phyloP scores from a whole-genome alignment of 2,888 invertebrate genomes.

The Ennomos erosarius region DNA sequence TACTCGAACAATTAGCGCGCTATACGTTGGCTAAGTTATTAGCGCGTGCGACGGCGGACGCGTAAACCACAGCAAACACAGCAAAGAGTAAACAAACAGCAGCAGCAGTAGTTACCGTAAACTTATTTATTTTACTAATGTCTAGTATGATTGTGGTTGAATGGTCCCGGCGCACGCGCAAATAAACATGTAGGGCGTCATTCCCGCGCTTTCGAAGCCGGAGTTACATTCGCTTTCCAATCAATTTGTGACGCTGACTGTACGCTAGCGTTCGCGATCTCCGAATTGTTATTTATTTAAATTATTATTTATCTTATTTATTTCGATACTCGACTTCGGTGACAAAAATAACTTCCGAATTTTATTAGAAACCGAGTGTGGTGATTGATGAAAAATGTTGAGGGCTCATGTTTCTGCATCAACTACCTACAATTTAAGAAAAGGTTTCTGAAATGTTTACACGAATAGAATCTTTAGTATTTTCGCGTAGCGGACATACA shows the following conservation, averaged over 20 bases:
- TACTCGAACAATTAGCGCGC: constrained; percentile 4
- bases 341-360: not conserved
- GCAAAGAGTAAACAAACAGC: too few relatives aligned
- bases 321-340: constrained; percentile 13
- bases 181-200: constrained; percentile 4
- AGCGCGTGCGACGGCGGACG: constrained; percentile 4
- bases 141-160: not conserved
- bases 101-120: too few relatives aligned
- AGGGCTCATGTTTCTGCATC: too few relatives aligned
- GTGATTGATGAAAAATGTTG: too few relatives aligned
- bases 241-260: constrained; percentile 15
- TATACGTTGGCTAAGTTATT: not conserved
- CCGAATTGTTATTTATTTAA: constrained; percentile 25
- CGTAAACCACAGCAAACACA: too few relatives aligned
- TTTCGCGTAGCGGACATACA: too few relatives aligned
- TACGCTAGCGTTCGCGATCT: constrained; percentile 25
- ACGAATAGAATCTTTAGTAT: too few relatives aligned
- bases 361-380: too few relatives aligned
- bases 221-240: constrained; percentile 9
- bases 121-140: too few relatives aligned
- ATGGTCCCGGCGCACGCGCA: constrained; percentile 5
- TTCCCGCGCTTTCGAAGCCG: constrained; percentile 18
- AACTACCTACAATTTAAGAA: too few relatives aligned
- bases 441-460: too few relatives aligned
- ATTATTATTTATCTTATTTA: constrained; percentile 25